phyloP scores from a whole-genome alignment of 2,888 invertebrate species.

The Oscheius myriophilus region DNA sequence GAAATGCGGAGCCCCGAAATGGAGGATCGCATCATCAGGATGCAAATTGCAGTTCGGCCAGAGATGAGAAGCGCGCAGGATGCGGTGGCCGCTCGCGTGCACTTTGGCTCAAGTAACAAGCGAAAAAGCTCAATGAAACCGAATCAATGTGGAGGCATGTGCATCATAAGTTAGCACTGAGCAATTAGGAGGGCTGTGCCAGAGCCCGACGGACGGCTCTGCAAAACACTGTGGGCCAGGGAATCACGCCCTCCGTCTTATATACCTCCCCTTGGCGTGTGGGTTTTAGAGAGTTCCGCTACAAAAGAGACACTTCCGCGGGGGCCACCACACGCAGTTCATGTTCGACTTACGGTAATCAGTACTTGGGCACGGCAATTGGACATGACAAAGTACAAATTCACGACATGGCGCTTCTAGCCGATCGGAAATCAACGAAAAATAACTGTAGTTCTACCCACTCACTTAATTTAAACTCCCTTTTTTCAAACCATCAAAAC shows the following conservation, averaged over 20 bases:
- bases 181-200: conserved; percentile 19
- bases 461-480: no score
- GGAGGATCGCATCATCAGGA: conserved; percentile 26
- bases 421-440: no score
- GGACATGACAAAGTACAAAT: no score
- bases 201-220: no score
- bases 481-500: no score
- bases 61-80: conserved; percentile 20
- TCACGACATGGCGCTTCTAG: no score
- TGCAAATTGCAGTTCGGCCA: conserved; percentile 27
- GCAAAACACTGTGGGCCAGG: background rate
- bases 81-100: conserved; percentile 14
- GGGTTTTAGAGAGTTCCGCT: background rate
- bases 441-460: no score
- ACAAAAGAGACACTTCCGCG: background rate
- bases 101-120: conserved; percentile 28
- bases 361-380: no score
- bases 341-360: no score
- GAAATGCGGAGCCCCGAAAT: conserved; percentile 8
- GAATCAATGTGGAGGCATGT: conserved; percentile 31
- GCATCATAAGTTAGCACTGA: conserved; percentile 30
- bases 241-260: conserved; percentile 3
- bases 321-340: no score
- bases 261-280: background rate
- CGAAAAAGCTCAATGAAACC: conserved; percentile 28